These are phyloP conservation scores for Carcina quercana DNA, from an alignment of 2,888 invertebrate species.

Conservation along the genomic window DNA sequence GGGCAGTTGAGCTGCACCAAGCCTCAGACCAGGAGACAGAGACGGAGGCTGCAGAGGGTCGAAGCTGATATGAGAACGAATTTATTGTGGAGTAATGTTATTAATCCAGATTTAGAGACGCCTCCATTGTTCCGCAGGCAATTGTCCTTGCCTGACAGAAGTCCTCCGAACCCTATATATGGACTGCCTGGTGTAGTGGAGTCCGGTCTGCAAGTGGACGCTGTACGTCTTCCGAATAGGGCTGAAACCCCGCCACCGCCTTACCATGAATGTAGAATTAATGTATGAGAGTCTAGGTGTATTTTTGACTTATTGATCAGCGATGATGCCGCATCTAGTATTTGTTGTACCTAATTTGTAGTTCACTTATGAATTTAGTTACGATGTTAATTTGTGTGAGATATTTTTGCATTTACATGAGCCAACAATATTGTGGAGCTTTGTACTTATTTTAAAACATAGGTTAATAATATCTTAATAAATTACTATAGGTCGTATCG, in stretches of 20 bases:
- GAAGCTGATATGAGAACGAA: conserved; percentile 55
- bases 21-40: conserved; percentile 33
- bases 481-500: no score
- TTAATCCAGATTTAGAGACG: conserved; percentile 52
- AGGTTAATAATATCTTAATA: no score
- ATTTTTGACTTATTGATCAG: no score
- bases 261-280: conserved; percentile 53
- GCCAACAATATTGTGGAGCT: no score
- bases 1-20: conserved; percentile 32
- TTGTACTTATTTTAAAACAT: no score
- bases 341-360: no score
- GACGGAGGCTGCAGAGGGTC: conserved; percentile 29
- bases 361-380: no score
- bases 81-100: conserved; percentile 50
- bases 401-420: no score
- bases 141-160: conserved; percentile 42
- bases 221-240: conserved; percentile 40
- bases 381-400: no score
- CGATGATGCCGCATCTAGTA: no score
- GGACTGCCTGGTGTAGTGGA: conserved; percentile 36
- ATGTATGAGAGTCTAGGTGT: conserved; percentile 13
- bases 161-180: conserved; percentile 32
- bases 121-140: conserved; percentile 54
- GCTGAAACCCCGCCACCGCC: conserved; percentile 66
- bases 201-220: conserved; percentile 39